A percentile compares a stretch with the other conserved stretches of the same genome.
Conservation (phyloP, 1,140 invertebrate genomes). For the Orius laevigatus region DNA sequence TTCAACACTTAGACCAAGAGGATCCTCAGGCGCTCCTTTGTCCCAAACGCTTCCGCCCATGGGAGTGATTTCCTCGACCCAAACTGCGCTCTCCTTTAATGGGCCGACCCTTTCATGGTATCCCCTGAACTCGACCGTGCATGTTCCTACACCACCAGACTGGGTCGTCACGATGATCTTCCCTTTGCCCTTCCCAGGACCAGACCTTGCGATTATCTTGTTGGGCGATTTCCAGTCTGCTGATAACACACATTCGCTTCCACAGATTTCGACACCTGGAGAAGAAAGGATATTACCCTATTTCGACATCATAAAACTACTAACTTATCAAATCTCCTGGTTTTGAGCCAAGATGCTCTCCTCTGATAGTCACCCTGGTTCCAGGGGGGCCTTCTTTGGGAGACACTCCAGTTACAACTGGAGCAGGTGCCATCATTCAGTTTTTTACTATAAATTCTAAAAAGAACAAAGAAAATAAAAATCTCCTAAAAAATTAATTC, state of each 20-base stretch:
- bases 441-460: too few relatives aligned
- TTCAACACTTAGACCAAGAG: slow-evolving; percentile 83
- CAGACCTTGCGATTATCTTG: slow-evolving; percentile 91
- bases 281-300: slow-evolving; percentile 12
- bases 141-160: slow-evolving; percentile 51
- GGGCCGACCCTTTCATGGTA: slow-evolving; percentile 79
- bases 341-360: slow-evolving; percentile 82
- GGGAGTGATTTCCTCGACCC: slow-evolving; percentile 83
- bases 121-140: slow-evolving; percentile 25
- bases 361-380: slow-evolving; percentile 86
- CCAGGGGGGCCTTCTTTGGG: slow-evolving; percentile 96
- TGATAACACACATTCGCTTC: slow-evolving; percentile 82
- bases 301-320: slow-evolving; percentile 9
- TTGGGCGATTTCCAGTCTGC: slow-evolving; percentile 96
- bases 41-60: slow-evolving; percentile 62
- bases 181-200: slow-evolving; percentile 81
- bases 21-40: slow-evolving; percentile 77
- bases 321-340: slow-evolving; percentile 75
- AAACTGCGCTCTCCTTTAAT: slow-evolving; percentile 94
- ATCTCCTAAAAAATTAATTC: too few relatives aligned
- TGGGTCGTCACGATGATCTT: slow-evolving; percentile 88
- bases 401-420: slow-evolving; percentile 89
- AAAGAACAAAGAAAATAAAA: too few relatives aligned
- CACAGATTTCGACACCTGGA: slow-evolving; percentile 83
- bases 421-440: slow-evolving; percentile 48